These are phyloP conservation scores for Perca fluviatilis DNA, from an alignment of 2,113 vertebrate species.

Conservation along the genomic window DNA sequence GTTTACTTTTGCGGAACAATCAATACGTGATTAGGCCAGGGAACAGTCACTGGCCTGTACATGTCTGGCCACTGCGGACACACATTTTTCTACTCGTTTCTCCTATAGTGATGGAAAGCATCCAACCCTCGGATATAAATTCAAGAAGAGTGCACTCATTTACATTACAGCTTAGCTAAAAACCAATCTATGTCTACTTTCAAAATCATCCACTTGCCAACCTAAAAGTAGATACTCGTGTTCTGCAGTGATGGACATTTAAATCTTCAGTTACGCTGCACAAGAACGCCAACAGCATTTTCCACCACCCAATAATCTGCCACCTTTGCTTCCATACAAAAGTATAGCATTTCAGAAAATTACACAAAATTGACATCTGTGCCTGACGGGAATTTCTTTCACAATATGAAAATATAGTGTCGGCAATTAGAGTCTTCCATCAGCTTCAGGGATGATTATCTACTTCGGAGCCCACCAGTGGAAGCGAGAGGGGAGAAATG, in stretches of 20 bases:
- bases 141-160: conserved; percentile 11
- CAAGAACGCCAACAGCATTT: conserved; percentile 53
- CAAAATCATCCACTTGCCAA: conserved; percentile 41
- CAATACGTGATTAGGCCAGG: neutral
- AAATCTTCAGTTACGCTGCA: conserved; percentile 39
- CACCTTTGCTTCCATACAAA: conserved; percentile 62
- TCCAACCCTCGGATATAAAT: neutral
- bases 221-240: conserved; percentile 43
- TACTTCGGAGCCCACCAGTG: conserved; percentile 58
- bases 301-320: conserved; percentile 55
- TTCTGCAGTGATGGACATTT: conserved; percentile 49
- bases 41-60: neutral
- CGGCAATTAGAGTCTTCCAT: conserved; percentile 72
- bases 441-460: conserved; percentile 72
- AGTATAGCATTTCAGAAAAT: conserved; percentile 82
- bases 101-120: neutral
- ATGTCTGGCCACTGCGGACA: neutral
- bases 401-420: conserved; percentile 74
- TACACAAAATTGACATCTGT: conserved; percentile 79
- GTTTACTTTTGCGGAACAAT: neutral
- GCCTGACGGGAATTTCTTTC: conserved; percentile 62
- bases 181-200: conserved; percentile 18
- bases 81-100: neutral
- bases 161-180: conserved; percentile 42
- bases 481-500: conserved; percentile 42